phyloP scores from a whole-genome alignment of 2,113 vertebrate species.

The Vidua chalybeata region DNA sequence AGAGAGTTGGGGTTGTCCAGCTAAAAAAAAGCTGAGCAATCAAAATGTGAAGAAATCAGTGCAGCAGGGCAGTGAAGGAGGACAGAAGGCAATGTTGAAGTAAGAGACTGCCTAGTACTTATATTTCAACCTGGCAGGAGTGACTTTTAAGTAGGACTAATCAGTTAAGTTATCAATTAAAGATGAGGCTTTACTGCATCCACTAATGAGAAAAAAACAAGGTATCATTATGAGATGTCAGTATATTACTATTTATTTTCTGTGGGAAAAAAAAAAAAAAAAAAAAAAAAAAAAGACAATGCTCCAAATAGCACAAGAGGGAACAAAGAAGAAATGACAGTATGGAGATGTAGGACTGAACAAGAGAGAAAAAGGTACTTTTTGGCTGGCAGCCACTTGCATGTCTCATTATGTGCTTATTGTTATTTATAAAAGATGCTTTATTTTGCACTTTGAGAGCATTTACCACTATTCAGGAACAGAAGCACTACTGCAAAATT shows the following conservation, averaged over 20 bases:
- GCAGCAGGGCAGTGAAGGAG: not conserved
- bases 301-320: not conserved
- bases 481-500: not conserved
- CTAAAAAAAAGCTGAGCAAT: slow-evolving; percentile 13
- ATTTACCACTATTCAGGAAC: not conserved
- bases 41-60: slow-evolving; percentile 35
- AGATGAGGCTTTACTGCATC: not conserved
- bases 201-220: not conserved
- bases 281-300: not conserved
- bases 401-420: not conserved
- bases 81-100: not conserved
- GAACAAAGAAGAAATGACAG: not conserved
- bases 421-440: not conserved
- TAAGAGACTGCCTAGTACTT: not conserved
- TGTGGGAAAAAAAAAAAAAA: not conserved
- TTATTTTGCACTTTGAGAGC: not conserved
- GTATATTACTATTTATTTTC: not conserved
- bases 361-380: not conserved
- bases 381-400: not conserved
- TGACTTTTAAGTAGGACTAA: slow-evolving; percentile 50
- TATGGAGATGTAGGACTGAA: not conserved
- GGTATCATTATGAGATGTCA: not conserved
- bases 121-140: slow-evolving; percentile 39
- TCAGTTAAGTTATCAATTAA: slow-evolving; percentile 47
- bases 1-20: not conserved